Evolutionary conservation across 1,140 invertebrate species (phyloP).

Genomic region (Pteromalus puparum): DNA sequence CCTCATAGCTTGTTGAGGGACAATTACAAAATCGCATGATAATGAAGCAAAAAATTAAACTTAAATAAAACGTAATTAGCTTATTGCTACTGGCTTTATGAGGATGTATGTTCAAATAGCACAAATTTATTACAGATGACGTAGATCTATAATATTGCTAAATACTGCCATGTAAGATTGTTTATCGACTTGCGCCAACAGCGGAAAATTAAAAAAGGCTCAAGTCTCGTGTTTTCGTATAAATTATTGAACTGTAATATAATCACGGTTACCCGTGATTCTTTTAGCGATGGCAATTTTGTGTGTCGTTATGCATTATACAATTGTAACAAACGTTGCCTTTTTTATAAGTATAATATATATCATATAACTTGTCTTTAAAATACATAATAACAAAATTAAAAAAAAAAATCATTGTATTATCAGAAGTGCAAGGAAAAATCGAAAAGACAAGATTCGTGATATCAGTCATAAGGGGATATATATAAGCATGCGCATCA

Average conservation of each 20-base stretch:
- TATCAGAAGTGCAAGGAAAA: constrained; percentile 2
- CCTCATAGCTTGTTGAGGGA: constrained; percentile 16
- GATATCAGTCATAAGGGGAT: constrained; percentile 43
- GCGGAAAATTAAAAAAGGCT: not conserved
- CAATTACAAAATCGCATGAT: constrained; percentile 33
- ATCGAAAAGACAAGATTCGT: constrained; percentile 36
- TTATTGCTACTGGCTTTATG: constrained; percentile 36
- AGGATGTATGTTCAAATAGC: constrained; percentile 22
- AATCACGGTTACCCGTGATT: constrained; percentile 8
- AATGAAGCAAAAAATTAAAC: constrained; percentile 15
- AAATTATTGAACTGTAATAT: constrained; percentile 43
- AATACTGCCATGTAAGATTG: constrained; percentile 52
- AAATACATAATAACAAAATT: not conserved
- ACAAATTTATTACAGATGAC: constrained; percentile 47
- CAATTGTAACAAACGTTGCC: constrained; percentile 58
- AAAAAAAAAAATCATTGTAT: not conserved
- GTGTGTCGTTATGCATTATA: constrained; percentile 53
- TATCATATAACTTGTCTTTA: constrained; percentile 46
- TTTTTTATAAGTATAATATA: constrained; percentile 61
- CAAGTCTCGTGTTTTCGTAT: constrained; percentile 40
- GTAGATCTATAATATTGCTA: constrained; percentile 43
- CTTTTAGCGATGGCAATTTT: constrained; percentile 43
- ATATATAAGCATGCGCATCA: constrained; percentile 11
- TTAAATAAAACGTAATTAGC: constrained; percentile 18
- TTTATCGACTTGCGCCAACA: constrained; percentile 39